phyloP scores from a whole-genome alignment of 2,888 invertebrate genomes.

The Norana najaformis region DNA sequence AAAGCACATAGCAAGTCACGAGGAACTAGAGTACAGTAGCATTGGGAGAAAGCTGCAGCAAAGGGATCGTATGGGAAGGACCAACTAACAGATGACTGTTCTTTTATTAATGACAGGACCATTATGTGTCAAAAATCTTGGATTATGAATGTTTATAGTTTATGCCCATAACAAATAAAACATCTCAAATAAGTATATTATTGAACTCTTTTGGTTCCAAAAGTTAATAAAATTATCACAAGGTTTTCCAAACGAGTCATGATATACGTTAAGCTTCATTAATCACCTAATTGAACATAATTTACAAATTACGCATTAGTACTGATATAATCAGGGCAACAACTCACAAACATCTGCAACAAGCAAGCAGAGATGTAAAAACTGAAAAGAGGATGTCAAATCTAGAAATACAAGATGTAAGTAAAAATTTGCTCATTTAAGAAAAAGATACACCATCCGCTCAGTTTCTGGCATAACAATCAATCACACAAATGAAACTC shows the following conservation, averaged over 20 bases:
- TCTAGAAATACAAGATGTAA: no score
- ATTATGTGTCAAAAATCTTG: neutral
- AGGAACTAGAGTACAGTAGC: neutral
- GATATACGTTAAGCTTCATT: neutral
- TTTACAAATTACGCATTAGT: neutral
- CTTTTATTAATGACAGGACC: neutral
- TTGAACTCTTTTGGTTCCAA: neutral
- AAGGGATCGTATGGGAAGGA: no score
- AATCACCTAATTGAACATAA: neutral
- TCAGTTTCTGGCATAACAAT: no score
- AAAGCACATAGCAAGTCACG: neutral
- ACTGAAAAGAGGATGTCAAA: no score
- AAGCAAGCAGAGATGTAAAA: no score
- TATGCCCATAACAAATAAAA: neutral
- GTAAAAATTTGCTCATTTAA: no score
- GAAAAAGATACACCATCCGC: no score
- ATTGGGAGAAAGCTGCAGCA: neutral
- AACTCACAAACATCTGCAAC: no score
- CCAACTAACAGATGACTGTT: neutral
- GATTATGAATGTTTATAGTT: neutral
- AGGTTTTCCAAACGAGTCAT: neutral
- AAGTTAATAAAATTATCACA: neutral
- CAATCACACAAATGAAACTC: no score
- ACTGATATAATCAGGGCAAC: neutral
- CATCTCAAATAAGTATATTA: neutral